These are phyloP conservation scores for Tolmerus cingulatus DNA, from an alignment of 2,888 invertebrate species.

Conservation along the genomic window DNA sequence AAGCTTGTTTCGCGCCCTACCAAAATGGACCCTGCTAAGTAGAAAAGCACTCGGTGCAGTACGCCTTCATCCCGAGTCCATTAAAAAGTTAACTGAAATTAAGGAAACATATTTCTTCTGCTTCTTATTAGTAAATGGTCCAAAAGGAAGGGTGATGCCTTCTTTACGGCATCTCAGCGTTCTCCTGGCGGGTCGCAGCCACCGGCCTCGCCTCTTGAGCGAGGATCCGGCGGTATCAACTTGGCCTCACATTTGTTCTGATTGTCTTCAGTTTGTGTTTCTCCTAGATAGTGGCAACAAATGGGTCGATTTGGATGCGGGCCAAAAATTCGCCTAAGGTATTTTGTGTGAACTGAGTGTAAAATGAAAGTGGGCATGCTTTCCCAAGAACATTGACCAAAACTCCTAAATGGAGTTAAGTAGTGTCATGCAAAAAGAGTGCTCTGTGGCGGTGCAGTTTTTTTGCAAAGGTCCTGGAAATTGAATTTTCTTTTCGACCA, in stretches of 20 bases:
- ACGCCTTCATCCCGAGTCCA: neutral
- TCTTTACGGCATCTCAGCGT: neutral
- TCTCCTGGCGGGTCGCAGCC: neutral
- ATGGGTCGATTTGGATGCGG: conserved; percentile 52
- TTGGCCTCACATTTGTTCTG: conserved; percentile 32
- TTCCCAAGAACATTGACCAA: conserved; percentile 45
- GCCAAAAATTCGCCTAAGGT: conserved; percentile 45
- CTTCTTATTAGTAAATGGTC: conserved; percentile 8
- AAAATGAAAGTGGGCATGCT: conserved; percentile 41
- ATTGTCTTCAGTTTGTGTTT: conserved; percentile 44
- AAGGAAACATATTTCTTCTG: conserved; percentile 29
- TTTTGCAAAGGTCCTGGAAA: neutral
- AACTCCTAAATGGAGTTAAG: conserved; percentile 45
- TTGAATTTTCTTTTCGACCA: conserved; percentile 28
- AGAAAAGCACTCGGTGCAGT: neutral
- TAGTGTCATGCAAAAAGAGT: conserved; percentile 34
- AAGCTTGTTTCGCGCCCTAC: neutral
- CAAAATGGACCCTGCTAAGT: neutral
- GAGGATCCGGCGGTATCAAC: neutral
- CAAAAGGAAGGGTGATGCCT: neutral
- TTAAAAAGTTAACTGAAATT: conserved; percentile 42
- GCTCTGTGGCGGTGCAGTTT: neutral
- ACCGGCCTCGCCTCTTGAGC: neutral
- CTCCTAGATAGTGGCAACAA: conserved; percentile 52
- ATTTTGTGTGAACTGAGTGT: conserved; percentile 41